Base-by-base conservation (phyloP, 2,888 invertebrate genomes). In the Gymnocheta viridis region DNA sequence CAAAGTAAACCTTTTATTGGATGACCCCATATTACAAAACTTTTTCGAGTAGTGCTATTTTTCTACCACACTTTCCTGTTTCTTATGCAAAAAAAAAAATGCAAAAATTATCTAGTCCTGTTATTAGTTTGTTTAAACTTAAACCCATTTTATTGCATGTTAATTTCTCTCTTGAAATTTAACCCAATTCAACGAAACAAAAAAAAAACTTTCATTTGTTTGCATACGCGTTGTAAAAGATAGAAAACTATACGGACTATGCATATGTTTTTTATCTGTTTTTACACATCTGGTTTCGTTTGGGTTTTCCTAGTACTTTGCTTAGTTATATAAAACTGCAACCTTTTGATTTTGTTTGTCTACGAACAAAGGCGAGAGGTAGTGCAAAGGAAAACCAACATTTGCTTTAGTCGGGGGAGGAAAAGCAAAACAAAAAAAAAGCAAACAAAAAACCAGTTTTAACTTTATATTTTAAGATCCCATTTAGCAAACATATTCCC, bases 81-180 rank as follows among this genome's bases (percentile, higher is more conserved):
- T n/a, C 4, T 17, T 41, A 41, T 14, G 14, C 14, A 1, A 1
- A 41, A 12, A 41, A n/a, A 12, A 41, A 47, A 54, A 49, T 51
- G 78, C 73, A 73, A 78, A 82, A 78, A 78, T 82, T 78, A 82
- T 82, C 82, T 82, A 38, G 49, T 69, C 49, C 54, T 76, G 69
- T 41, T 77, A 70, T 66, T 35, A 64, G 69, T 62, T 69, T 76
- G 62, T 56, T 47, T 67, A 80, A 80, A 60, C 58, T 58, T 41
- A 70, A 79, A 51, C 70, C 79, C 70, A 76, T 79, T 83, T 83
- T 80, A 83, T 83, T 83, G 83, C 79, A 80, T 76, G 79, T 80
- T 83, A 83, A 83, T 83, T 83, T 83, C 76, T 70, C 83, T 83
- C 79, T 80, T 70, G 79, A 83, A 83, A 83, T 76, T 76, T 83